A percentile compares a stretch with the other conserved stretches of the same genome.
Evolutionary conservation across 2,113 vertebrate species (phyloP).

Genomic region (Apodemus speciosus): DNA sequence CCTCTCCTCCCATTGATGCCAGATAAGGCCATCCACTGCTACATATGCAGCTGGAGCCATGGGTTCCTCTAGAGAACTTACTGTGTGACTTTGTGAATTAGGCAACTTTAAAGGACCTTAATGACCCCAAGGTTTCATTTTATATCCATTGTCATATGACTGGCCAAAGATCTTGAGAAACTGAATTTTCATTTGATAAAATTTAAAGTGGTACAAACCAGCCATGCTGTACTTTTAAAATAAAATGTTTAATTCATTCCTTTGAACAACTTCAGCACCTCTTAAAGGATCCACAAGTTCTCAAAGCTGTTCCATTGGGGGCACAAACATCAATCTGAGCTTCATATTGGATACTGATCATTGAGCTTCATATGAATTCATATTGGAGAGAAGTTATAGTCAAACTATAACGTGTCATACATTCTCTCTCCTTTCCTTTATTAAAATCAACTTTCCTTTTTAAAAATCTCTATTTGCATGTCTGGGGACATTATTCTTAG

Average conservation of each 20-base stretch:
- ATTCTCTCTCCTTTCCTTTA: not conserved
- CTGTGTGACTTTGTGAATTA: not conserved
- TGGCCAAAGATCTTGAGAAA: not conserved
- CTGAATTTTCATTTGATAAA: slow-evolving; percentile 40
- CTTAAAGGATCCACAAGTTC: too few species aligned
- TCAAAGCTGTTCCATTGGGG: not conserved
- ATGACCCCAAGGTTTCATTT: slow-evolving; percentile 21
- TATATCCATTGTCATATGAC: not conserved
- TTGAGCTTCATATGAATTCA: too few species aligned
- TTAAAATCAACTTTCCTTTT: not conserved
- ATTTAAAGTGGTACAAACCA: not conserved
- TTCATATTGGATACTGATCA: too few species aligned
- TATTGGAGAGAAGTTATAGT: too few species aligned
- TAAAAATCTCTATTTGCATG: not conserved
- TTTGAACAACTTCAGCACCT: not conserved
- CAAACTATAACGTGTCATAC: not conserved
- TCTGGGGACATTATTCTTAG: not conserved
- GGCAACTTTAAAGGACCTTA: slow-evolving; percentile 23
- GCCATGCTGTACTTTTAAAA: not conserved
- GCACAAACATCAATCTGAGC: not conserved
- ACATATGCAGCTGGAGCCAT: too few species aligned
- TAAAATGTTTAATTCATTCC: not conserved
- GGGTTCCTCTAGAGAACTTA: not conserved
- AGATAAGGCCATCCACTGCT: too few species aligned
- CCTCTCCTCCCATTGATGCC: too few species aligned